Conservation (phyloP, 2,797 vertebrate species). For the Coreius guichenoti region DNA sequence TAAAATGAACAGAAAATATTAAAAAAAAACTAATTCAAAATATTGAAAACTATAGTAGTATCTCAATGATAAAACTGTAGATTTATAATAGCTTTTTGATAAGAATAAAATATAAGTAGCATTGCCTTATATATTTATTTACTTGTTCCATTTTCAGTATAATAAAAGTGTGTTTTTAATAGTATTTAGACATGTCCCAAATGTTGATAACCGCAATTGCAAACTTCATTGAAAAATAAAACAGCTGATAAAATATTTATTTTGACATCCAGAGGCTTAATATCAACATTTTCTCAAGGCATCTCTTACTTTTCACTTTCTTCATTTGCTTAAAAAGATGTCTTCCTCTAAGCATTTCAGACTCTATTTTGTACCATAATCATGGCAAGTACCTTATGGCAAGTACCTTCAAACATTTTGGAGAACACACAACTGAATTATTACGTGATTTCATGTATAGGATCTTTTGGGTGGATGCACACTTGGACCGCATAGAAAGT, state of each 20-base stretch:
- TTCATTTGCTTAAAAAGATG: neutral
- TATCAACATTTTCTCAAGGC: neutral
- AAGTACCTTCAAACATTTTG: slow-evolving; percentile 27
- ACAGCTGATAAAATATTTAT: neutral
- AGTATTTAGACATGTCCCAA: neutral
- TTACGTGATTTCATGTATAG: slow-evolving; percentile 71
- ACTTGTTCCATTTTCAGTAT: neutral
- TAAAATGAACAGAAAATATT: too few species aligned
- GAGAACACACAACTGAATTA: slow-evolving; percentile 3
- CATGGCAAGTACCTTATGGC: slow-evolving; percentile 33
- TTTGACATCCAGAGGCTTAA: neutral
- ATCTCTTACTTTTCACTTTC: neutral
- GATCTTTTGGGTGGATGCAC: slow-evolving; percentile 99
- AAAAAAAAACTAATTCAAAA: too few species aligned
- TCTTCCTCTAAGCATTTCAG: neutral
- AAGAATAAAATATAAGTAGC: too few species aligned
- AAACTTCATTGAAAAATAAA: neutral
- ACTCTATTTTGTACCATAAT: neutral
- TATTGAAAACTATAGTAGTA: neutral
- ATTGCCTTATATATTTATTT: neutral
- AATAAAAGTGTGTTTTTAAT: neutral
- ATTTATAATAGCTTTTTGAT: neutral
- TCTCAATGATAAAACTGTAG: neutral
- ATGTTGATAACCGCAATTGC: neutral
- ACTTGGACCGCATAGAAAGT: slow-evolving; percentile 95